Conservation (phyloP, 2,113 vertebrate species). For the Sylvia atricapilla region DNA sequence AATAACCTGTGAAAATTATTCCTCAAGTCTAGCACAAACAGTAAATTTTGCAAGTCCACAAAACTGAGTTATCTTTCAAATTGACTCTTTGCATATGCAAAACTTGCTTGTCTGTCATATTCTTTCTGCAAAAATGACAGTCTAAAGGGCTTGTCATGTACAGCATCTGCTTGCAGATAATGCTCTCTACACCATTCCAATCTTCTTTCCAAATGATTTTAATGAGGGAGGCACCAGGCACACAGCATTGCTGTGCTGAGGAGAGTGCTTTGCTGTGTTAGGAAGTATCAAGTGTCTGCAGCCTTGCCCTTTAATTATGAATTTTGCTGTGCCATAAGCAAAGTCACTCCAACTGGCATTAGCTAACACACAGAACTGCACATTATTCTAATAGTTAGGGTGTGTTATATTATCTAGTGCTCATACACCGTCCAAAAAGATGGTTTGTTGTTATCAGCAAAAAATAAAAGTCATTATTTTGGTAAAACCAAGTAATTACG, state of each 20-base stretch:
- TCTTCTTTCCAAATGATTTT: not conserved
- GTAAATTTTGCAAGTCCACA: not conserved
- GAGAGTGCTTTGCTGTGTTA: not conserved
- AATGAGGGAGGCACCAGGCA: not conserved
- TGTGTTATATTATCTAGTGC: not conserved
- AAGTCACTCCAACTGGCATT: not conserved
- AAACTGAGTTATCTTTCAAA: not conserved
- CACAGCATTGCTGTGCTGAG: not conserved
- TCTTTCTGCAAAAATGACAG: not conserved
- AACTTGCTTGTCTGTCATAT: not conserved
- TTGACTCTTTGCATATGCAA: not conserved
- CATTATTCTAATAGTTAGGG: not conserved
- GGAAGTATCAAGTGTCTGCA: not conserved
- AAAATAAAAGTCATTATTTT: slow-evolving; percentile 53
- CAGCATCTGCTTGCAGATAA: not conserved
- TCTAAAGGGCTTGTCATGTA: not conserved
- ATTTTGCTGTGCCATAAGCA: not conserved
- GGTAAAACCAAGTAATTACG: slow-evolving; percentile 48
- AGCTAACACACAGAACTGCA: not conserved
- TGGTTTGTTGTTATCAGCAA: slow-evolving; percentile 33
- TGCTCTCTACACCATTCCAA: not conserved
- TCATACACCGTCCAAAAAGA: not conserved
- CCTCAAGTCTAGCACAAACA: not conserved
- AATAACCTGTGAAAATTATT: not conserved
- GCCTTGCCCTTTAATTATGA: not conserved